phyloP scores from a whole-genome alignment of 2,888 invertebrate genomes.

The Ptychoptera contaminata region DNA sequence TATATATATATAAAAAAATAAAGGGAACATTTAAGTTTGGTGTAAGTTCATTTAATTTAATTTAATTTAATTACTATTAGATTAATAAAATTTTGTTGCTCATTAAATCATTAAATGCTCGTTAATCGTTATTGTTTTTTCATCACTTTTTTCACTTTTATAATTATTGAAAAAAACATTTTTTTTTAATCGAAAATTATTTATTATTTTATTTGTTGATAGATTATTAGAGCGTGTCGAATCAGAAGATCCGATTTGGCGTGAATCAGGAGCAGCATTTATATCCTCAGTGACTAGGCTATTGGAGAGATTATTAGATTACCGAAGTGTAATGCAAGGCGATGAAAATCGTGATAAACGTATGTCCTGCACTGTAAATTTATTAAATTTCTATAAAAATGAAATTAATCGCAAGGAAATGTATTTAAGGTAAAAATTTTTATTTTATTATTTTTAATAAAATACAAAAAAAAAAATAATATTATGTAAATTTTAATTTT shows the following conservation, averaged over 20 bases:
- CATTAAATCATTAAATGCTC: neutral
- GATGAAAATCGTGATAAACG: constrained; percentile 89
- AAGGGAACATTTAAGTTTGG: constrained; percentile 85
- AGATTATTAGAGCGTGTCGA: constrained; percentile 76
- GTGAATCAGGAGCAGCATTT: constrained; percentile 81
- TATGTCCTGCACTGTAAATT: constrained; percentile 92
- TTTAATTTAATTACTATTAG: constrained; percentile 4
- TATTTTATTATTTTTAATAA: too few species aligned
- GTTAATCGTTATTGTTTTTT: constrained; percentile 2
- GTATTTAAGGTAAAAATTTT: constrained; percentile 48
- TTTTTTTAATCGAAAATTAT: too few species aligned
- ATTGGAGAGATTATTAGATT: constrained; percentile 78
- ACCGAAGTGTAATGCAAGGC: constrained; percentile 87
- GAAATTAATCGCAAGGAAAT: constrained; percentile 91
- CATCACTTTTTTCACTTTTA: neutral
- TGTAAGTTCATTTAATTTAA: constrained; percentile 51
- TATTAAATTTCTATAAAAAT: constrained; percentile 90
- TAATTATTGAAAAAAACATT: too few species aligned
- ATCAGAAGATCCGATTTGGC: constrained; percentile 72
- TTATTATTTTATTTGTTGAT: neutral
- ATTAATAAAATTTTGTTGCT: neutral
- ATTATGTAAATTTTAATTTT: neutral
- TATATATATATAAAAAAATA: constrained; percentile 7
- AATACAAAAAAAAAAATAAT: neutral
- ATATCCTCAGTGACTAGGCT: constrained; percentile 82